Conservation (phyloP, 1,140 invertebrate genomes). For the Leptoteleia sp. region DNA sequence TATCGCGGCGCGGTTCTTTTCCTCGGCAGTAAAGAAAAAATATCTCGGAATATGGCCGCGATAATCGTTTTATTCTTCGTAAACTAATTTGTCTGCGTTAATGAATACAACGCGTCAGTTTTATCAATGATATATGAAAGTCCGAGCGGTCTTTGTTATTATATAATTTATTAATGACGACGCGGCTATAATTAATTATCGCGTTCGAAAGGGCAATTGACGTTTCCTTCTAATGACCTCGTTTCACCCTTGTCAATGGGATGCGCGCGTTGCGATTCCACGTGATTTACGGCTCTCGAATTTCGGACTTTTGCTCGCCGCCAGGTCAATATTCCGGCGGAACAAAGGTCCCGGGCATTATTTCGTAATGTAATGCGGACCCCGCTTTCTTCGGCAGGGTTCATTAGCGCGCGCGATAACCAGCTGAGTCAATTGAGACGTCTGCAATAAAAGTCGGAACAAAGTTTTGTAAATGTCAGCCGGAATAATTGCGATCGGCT, state of each 20-base stretch:
- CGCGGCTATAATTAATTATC: conserved; percentile 54
- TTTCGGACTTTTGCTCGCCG: conserved; percentile 66
- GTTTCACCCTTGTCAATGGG: conserved; percentile 65
- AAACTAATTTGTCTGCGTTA: conserved; percentile 62
- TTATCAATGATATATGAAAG: conserved; percentile 58
- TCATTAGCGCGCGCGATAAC: conserved; percentile 74
- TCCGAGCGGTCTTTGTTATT: conserved; percentile 42
- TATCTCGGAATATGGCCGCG: conserved; percentile 34
- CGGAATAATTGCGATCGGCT: conserved; percentile 1
- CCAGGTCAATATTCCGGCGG: conserved; percentile 57
- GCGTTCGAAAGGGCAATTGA: conserved; percentile 39
- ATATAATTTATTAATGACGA: conserved; percentile 60
- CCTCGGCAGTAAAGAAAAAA: conserved; percentile 26
- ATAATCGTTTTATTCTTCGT: conserved; percentile 48
- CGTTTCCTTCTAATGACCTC: conserved; percentile 59
- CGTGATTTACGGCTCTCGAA: conserved; percentile 74
- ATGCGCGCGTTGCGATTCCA: conserved; percentile 69
- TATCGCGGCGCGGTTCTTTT: conserved; percentile 26
- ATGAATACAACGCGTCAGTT: conserved; percentile 49
- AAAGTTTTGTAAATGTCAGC: conserved; percentile 2
- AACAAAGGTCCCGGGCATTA: conserved; percentile 69
- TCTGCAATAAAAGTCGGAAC: conserved; percentile 39
- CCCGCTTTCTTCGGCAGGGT: conserved; percentile 67
- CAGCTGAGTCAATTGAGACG: conserved; percentile 70
- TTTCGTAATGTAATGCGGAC: conserved; percentile 74